A percentile compares a stretch with the other conserved stretches of the same genome.
phyloP scores from a whole-genome alignment of 2,113 vertebrate species.

The Brienomyrus longianalis region DNA sequence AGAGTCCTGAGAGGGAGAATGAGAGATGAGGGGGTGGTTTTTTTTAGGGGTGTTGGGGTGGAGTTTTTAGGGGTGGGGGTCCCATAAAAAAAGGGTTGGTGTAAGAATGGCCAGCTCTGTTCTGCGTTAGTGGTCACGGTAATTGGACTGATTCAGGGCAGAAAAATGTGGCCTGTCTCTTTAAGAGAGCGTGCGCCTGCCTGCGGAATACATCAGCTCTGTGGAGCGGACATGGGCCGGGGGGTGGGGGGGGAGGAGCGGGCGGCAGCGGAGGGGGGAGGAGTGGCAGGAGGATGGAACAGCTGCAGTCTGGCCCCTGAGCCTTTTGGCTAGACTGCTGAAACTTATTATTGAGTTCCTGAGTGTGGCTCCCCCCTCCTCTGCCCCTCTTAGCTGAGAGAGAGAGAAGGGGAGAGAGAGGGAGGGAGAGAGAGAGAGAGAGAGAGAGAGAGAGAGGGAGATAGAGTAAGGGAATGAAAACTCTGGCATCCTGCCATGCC shows the following conservation, averaged over 20 bases:
- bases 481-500: conserved; percentile 64
- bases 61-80: conserved; percentile 30
- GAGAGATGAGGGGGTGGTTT: conserved; percentile 10
- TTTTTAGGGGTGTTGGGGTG: conserved; percentile 20
- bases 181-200: conserved; percentile 71
- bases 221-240: conserved; percentile 66
- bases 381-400: conserved; percentile 63
- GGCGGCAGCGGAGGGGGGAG: conserved; percentile 40
- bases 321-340: conserved; percentile 85
- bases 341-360: conserved; percentile 91
- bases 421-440: conserved; percentile 11
- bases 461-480: conserved; percentile 20
- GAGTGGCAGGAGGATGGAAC: conserved; percentile 59
- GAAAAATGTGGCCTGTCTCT: conserved; percentile 67
- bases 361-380: conserved; percentile 71
- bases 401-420: conserved; percentile 22
- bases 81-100: conserved; percentile 32
- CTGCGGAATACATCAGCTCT: conserved; percentile 80
- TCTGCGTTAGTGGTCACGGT: conserved; percentile 53
- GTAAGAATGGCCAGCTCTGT: conserved; percentile 43
- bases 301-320: conserved; percentile 82
- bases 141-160: conserved; percentile 65
- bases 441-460: background rate
- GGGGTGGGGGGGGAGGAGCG: conserved; percentile 27
- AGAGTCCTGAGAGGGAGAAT: conserved; percentile 30